Conservation (phyloP, 2,888 invertebrate species). For the Temnothorax rugatulus region DNA sequence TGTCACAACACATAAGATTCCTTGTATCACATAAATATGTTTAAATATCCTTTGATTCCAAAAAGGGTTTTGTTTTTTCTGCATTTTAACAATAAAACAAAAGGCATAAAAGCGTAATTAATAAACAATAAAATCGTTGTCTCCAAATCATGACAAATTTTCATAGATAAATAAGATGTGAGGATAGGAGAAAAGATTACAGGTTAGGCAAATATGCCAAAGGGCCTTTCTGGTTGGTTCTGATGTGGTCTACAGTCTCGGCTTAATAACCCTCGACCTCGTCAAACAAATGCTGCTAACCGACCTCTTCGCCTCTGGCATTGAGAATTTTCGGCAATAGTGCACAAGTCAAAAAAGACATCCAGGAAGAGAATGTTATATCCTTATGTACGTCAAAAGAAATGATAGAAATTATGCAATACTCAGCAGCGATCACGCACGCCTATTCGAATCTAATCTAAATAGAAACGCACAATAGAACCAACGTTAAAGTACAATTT, state of each 20-base stretch:
- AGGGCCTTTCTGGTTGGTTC: slow-evolving; percentile 80
- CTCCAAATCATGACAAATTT: slow-evolving; percentile 60
- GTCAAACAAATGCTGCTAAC: slow-evolving; percentile 84
- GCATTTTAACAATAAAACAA: neutral
- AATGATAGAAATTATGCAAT: neutral
- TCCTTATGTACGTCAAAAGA: neutral
- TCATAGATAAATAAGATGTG: slow-evolving; percentile 64
- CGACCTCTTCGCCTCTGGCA: slow-evolving; percentile 76
- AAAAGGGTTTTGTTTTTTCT: neutral
- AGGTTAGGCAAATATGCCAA: slow-evolving; percentile 80
- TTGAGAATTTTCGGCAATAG: slow-evolving; percentile 63
- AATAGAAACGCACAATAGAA: neutral
- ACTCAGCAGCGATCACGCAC: neutral
- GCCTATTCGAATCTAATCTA: neutral
- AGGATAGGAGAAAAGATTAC: slow-evolving; percentile 63
- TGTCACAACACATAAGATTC: neutral
- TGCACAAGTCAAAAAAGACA: slow-evolving; percentile 40
- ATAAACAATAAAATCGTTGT: neutral
- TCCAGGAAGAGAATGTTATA: neutral
- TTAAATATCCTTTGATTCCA: neutral
- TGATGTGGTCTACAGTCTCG: slow-evolving; percentile 85
- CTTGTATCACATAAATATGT: neutral
- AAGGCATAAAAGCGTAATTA: neutral
- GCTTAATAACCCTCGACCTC: slow-evolving; percentile 85
- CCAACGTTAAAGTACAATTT: neutral